Evolutionary conservation across 1,140 invertebrate species (phyloP), one percentile per base, ranked within the genome.

Genomic region (Camponotus pennsylvanicus): DNA sequence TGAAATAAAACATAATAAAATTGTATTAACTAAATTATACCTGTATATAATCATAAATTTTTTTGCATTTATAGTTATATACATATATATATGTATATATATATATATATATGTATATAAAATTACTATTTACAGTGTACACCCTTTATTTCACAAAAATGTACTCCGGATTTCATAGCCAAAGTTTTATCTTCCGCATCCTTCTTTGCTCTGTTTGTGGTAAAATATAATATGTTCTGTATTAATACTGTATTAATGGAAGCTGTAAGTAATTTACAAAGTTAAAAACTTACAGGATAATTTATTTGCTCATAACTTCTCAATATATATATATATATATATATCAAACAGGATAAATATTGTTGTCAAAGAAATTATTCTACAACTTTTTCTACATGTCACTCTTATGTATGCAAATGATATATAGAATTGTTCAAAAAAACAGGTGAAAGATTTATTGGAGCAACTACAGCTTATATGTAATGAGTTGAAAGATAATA

Each of bases 401-500:
- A 42, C 40, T 40, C 1, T 40, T 70, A 34, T 32, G 18, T 34
- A 27, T 6, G 37, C 8, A 73, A 9, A 71, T 2, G 55, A 6
- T 57, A 75, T 37, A 57, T 15, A 59, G 42, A 27, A 32, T 61
- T 40, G 11, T 40, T 42, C 1, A 15, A 2, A 63, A 42, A 59
- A 34, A 75, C 4, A 78, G 61, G 42, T 66, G 21, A 78, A 52
- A 37, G 34, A 49, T 37, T 52, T 78, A 66, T 0, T 66, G 7
- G 32, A 15, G 15, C 27, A 78, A n/a, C 11, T 49, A 21, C 40
- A 64, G 49, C 27, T 9, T 49, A 11, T 37, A 15, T 66, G 18
- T 15, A 63, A 67, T 7, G 42, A 78, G 13, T 52, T 78, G 21
- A 66, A 66, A 2, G 76, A 78, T 15, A 42, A 49, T 21, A 67